A percentile compares a stretch with the other conserved stretches of the same genome.
Evolutionary conservation across 2,888 invertebrate species (phyloP).

Genomic region (Augiades crinisus): DNA sequence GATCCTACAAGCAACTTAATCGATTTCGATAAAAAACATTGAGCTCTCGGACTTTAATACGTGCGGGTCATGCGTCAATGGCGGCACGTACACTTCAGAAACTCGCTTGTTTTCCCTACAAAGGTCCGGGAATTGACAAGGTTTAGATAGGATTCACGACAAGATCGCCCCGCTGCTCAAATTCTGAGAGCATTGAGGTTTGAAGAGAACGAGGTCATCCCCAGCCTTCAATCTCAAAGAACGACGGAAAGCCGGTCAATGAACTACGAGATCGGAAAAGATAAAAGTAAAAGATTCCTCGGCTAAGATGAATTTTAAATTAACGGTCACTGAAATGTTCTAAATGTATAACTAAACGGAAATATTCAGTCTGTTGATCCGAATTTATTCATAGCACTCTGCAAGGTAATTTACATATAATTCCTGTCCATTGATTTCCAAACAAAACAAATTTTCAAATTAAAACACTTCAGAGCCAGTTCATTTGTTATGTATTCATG

Average conservation of each 20-base stretch:
- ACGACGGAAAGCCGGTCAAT: neutral
- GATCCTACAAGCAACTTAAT: too few relatives aligned
- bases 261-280: neutral
- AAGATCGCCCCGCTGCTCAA: slow-evolving; percentile 19
- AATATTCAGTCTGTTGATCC: too few relatives aligned
- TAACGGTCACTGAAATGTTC: too few relatives aligned
- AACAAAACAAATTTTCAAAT: too few relatives aligned
- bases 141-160: slow-evolving; percentile 24
- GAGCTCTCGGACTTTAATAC: neutral
- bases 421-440: too few relatives aligned
- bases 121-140: slow-evolving; percentile 18
- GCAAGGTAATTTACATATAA: too few relatives aligned
- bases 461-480: too few relatives aligned
- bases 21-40: neutral
- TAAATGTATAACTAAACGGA: too few relatives aligned
- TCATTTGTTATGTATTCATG: too few relatives aligned
- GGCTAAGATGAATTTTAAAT: too few relatives aligned
- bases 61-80: slow-evolving; percentile 14
- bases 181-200: slow-evolving; percentile 20
- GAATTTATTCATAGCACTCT: too few relatives aligned
- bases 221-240: slow-evolving; percentile 2
- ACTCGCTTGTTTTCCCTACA: slow-evolving; percentile 20
- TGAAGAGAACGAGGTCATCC: slow-evolving; percentile 12
- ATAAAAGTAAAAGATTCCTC: neutral
- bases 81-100: slow-evolving; percentile 24